Percentiles rank a stretch among this genome's conserved stretches.
Evolutionary conservation across 2,113 vertebrate genomes (phyloP).

Genomic region (Stomatorhinus ivindoensis): DNA sequence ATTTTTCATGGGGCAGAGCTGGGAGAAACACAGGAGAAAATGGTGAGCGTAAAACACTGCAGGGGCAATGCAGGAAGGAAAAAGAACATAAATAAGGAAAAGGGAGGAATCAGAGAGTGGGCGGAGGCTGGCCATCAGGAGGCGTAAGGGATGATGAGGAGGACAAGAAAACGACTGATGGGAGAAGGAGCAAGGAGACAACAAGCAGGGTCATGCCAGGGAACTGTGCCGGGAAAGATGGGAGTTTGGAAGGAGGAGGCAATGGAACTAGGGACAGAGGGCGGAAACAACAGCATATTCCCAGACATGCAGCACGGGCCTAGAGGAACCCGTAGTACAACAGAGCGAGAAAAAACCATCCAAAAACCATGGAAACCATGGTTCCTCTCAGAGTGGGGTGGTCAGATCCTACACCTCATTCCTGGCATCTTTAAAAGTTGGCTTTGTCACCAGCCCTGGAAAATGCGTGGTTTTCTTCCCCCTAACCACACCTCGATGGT

Average conservation of each 20-base stretch:
- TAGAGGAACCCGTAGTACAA: background rate
- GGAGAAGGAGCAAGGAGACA: background rate
- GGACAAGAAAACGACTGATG: background rate
- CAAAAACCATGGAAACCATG: background rate
- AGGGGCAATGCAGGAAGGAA: background rate
- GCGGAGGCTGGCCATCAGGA: background rate
- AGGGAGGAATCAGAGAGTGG: background rate
- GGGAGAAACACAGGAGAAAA: background rate
- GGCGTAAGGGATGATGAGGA: background rate
- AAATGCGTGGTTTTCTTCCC: background rate
- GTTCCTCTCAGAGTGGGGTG: background rate
- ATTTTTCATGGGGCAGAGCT: background rate
- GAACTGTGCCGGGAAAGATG: background rate
- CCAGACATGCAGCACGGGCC: background rate
- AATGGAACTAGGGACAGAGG: background rate
- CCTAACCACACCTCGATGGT: background rate
- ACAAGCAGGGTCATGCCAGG: background rate
- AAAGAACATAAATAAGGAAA: background rate
- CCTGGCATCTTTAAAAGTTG: background rate
- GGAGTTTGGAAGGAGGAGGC: background rate
- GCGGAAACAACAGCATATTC: background rate
- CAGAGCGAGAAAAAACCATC: background rate
- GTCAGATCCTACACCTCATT: background rate
- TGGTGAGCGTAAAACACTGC: background rate
- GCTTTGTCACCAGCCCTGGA: background rate